Percentiles rank a stretch among this genome's conserved stretches.
Evolutionary conservation across 2,797 vertebrate species (phyloP).

Genomic region (Chelonia mydas): DNA sequence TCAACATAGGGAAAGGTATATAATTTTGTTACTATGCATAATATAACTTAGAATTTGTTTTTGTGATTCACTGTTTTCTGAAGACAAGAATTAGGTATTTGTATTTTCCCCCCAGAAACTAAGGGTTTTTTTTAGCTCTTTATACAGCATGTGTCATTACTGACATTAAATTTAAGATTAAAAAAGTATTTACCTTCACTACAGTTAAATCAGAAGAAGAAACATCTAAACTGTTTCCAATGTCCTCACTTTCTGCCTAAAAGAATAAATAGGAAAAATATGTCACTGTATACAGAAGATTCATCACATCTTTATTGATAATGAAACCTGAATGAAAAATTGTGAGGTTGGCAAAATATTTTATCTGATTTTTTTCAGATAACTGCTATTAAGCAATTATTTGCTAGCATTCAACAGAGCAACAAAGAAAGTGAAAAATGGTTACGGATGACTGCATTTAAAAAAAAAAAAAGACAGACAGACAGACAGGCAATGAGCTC

Average conservation of each 20-base stretch:
- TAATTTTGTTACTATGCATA: not conserved
- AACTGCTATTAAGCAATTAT: not conserved
- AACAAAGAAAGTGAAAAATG: not conserved
- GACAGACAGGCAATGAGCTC: not conserved
- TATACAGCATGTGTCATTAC: not conserved
- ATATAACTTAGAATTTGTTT: not conserved
- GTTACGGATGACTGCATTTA: not conserved
- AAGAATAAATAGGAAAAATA: not conserved
- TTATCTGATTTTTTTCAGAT: not conserved
- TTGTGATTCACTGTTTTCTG: not conserved
- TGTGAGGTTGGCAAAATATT: not conserved
- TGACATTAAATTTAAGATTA: not conserved
- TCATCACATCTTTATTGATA: not conserved
- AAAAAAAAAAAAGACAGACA: not conserved
- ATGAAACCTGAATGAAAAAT: not conserved
- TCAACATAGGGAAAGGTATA: not conserved
- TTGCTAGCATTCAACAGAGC: not conserved
- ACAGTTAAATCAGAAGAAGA: conserved; percentile 66
- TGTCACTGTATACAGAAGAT: not conserved
- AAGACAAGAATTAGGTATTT: not conserved
- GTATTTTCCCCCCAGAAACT: not conserved
- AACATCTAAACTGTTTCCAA: conserved; percentile 63
- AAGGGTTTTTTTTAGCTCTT: not conserved
- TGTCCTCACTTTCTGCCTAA: conserved; percentile 74
- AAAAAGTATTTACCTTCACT: conserved; percentile 68